Base-by-base conservation (phyloP, 2,113 vertebrate genomes). In the Myotis yumanensis region DNA sequence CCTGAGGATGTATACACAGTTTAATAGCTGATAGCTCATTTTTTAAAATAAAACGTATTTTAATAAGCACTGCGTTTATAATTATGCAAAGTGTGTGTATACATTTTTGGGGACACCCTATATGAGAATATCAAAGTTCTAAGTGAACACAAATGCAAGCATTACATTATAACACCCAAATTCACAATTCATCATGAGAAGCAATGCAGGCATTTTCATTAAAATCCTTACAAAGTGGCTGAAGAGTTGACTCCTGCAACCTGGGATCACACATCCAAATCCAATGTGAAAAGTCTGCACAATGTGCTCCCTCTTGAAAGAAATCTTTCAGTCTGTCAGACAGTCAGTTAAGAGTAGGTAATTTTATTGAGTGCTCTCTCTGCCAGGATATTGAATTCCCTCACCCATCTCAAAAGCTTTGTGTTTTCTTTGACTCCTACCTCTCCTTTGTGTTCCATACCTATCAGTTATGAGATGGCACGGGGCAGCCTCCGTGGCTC, bases 381-480 rank as follows among this genome's bases (percentile, higher is more conserved):
- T 89, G 64, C 93, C 96, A 96, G 97, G 97, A 97, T 97, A 96
- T 96, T 97, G 96, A 90, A 97, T 94, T 94, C 94, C 66, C 89
- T 97, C 82, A 90, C 64, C 95, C 92, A 95, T 92, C 93, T 96
- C 91, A 91, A 89, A 96, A 89, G 94, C 95, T 95, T 66, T 86
- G 91, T 95, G 96, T 89, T 97, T 95, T 94, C 96, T 95, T 86
- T 92, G 91, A 94, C 86, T 86, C 64, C 73, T 35, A 51, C 64
- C 73, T 91, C 75, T 90, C 84, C 86, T 97, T 95, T 95, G 94
- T 95, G 94, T 22, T 66, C 57, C 46, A 14, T 75, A 86, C 57
- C 94, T 83, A 92, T 95, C 86, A 89, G 91, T 95, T 91, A 89
- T 51, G 64, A 96, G 88, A 72, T 6, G 71, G 43, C 79, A 68